These are phyloP conservation scores for Melanerpes formicivorus DNA, from an alignment of 2,113 vertebrate species.

Conservation along the genomic window DNA sequence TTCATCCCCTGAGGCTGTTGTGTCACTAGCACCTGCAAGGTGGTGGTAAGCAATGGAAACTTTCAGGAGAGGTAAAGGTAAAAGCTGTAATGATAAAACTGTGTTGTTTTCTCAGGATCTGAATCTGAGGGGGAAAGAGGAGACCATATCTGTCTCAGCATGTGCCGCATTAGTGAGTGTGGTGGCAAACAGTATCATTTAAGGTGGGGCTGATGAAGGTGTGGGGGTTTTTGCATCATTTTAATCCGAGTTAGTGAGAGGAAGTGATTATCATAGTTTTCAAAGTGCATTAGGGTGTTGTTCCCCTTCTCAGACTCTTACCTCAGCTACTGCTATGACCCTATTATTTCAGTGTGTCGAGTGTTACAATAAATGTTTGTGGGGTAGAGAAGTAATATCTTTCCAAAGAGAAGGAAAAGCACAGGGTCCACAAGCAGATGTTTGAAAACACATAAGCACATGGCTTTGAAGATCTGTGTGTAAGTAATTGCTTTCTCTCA, in stretches of 20 bases:
- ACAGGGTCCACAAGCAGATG: not conserved
- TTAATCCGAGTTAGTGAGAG: not conserved
- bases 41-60: not conserved
- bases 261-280: not conserved
- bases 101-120: not conserved
- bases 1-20: not conserved
- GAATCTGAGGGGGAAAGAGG: not conserved
- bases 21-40: not conserved
- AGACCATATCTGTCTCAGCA: fast-evolving
- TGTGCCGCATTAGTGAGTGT: not conserved
- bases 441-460: not conserved
- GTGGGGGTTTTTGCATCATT: not conserved
- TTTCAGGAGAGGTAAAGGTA: not conserved
- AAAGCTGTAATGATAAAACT: not conserved
- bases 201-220: not conserved
- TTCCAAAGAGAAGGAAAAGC: not conserved
- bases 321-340: not conserved
- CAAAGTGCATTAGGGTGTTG: not conserved
- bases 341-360: not conserved
- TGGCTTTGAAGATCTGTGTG: not conserved
- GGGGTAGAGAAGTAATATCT: not conserved
- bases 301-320: not conserved
- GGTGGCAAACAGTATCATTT: not conserved
- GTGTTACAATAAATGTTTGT: not conserved
- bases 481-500: not conserved